Evolutionary conservation across 2,797 vertebrate genomes (phyloP).

Genomic region (Siniperca undulata): DNA sequence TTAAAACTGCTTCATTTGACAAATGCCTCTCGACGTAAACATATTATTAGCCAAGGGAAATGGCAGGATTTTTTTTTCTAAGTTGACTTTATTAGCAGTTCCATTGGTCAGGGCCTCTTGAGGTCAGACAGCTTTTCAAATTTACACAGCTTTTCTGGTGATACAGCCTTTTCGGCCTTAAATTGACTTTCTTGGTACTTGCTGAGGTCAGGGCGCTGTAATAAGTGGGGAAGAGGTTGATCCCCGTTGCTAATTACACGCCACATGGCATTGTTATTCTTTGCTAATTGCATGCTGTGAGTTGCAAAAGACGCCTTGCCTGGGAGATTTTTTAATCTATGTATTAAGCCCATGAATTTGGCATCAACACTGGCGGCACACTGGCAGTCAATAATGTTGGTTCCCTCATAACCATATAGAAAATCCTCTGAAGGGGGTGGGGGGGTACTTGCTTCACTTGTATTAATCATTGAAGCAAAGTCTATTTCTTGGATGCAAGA

Average conservation of each 20-base stretch:
- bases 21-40: conserved; percentile 70
- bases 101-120: conserved; percentile 31
- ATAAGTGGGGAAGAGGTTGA: conserved; percentile 72
- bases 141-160: conserved; percentile 31
- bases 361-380: conserved; percentile 46
- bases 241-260: conserved; percentile 79
- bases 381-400: conserved; percentile 36
- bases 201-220: conserved; percentile 72
- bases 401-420: conserved; percentile 18
- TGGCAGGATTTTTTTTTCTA: conserved; percentile 18
- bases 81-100: conserved; percentile 61
- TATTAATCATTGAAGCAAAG: conserved; percentile 33
- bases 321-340: conserved; percentile 74
- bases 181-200: conserved; percentile 73
- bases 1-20: conserved; percentile 80
- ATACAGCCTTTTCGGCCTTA: conserved; percentile 39
- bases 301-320: conserved; percentile 60
- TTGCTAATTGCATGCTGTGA: conserved; percentile 79
- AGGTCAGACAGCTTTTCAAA: conserved; percentile 62
- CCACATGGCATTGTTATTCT: conserved; percentile 83
- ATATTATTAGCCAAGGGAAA: conserved; percentile 55
- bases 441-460: conserved; percentile 19
- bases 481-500: conserved; percentile 9
- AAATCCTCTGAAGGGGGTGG: conserved; percentile 18
- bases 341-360: conserved; percentile 66